phyloP scores from a whole-genome alignment of 1,140 invertebrate genomes.

The Pygmarrhopalites habei region DNA sequence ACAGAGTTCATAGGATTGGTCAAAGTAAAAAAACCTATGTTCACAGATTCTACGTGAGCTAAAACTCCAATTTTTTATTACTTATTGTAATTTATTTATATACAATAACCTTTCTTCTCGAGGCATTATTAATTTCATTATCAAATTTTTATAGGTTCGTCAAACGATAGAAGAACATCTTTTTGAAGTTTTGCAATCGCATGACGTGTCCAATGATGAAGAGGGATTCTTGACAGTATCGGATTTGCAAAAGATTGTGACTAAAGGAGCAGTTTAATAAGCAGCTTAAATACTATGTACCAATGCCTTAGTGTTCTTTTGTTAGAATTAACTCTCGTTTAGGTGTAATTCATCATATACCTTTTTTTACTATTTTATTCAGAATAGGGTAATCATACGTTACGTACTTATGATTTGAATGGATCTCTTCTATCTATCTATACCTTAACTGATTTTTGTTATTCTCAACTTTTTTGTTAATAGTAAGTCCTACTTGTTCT shows the following conservation, averaged over 20 bases:
- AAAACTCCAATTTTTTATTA: constrained; percentile 23
- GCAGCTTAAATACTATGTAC: too few species aligned
- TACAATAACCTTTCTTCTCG: constrained; percentile 2
- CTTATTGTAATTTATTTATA: constrained; percentile 36
- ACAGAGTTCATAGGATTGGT: constrained; percentile 71
- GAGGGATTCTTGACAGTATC: constrained; percentile 29
- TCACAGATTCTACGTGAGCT: constrained; percentile 37
- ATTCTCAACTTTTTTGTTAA: too few species aligned
- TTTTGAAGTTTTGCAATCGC: constrained; percentile 21
- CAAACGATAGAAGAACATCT: constrained; percentile 37
- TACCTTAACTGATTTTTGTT: too few species aligned
- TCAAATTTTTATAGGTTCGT: constrained; percentile 12
- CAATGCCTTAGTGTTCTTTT: too few species aligned
- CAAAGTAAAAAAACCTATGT: constrained; percentile 55
- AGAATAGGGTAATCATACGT: too few species aligned
- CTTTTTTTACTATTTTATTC: too few species aligned
- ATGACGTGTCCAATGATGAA: constrained; percentile 32
- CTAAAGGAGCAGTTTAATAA: neutral
- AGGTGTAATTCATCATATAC: too few species aligned
- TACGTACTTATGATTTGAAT: too few species aligned
- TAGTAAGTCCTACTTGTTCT: too few species aligned
- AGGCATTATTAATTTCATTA: neutral
- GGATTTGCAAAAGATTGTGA: constrained; percentile 27
- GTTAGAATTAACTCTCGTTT: too few species aligned
- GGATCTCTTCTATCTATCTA: too few species aligned